Conservation (phyloP, 2,888 invertebrate genomes). For the Cephus pulcher region DNA sequence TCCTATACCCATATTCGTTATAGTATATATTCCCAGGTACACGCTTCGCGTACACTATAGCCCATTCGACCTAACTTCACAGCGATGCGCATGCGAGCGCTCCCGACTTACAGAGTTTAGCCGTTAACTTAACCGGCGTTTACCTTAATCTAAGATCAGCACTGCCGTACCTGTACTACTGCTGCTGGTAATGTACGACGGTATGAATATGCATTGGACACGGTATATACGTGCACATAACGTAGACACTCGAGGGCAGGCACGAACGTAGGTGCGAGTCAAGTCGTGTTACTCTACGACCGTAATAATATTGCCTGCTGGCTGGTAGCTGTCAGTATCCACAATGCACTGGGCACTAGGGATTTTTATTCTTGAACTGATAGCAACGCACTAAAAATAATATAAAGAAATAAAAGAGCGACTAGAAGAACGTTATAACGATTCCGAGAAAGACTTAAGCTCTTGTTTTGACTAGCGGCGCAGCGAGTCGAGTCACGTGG, state of each 20-base stretch:
- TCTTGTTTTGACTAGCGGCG: neutral
- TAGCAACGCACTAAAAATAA: neutral
- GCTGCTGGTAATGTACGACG: constrained; percentile 59
- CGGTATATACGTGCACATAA: constrained; percentile 38
- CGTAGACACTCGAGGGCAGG: neutral
- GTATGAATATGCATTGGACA: constrained; percentile 66
- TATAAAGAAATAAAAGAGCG: neutral
- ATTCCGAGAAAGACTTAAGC: neutral
- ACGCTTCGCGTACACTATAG: neutral
- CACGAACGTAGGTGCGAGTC: neutral
- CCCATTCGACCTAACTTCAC: constrained; percentile 1
- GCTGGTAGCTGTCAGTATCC: neutral
- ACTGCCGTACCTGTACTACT: constrained; percentile 45
- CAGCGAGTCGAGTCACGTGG: neutral
- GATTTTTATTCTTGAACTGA: neutral
- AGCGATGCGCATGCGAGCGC: constrained; percentile 59
- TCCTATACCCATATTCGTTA: neutral
- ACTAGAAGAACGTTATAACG: neutral
- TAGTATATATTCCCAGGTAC: neutral
- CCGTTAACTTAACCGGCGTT: constrained; percentile 68
- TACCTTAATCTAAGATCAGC: constrained; percentile 67
- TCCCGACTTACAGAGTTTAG: constrained; percentile 64
- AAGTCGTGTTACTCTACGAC: neutral
- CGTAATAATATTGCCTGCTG: neutral
- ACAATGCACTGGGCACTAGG: neutral